Base-by-base conservation (phyloP, 1,140 invertebrate species). In the Panagrolaimus sp. region DNA sequence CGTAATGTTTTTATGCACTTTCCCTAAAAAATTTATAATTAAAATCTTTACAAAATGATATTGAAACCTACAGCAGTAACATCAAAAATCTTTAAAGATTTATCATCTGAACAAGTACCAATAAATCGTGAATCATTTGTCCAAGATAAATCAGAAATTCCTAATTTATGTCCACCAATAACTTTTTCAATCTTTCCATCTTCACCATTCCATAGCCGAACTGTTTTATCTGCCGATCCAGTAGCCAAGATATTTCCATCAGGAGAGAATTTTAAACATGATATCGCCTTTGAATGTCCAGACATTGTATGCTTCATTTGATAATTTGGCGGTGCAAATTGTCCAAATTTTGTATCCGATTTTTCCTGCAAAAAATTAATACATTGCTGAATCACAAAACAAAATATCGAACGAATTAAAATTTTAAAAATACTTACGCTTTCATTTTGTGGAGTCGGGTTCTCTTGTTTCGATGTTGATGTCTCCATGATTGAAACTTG, bases 131-230 rank as follows among this genome's bases (percentile, higher is more conserved):
- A 96, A 83, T 99, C 96, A 70, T 91, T 92, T 4, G 94, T 96
- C 96, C 96, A 99, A 3, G 94, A 92, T 21, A 98, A 92, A 88
- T 99, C 96, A 73, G 93, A 96, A 71, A 99, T 94, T 73, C 96
- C 87, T 84, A 98, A 87, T 85, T 98, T 99, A 84, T 99, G 96
- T 58, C 96, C 96, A 28, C 90, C 89, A 46, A 67, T 96, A 1
- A 93, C 96, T 86, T 97, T 98, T 84, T 99, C 96, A 87, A 96
- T 96, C 85, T 98, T 98, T n/a, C 96, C 96, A 89, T 99, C 96
- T 85, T 93, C 94, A n/a, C n/a, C n/a, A 73, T 93, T 93, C 96
- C 96, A 99, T 73, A 99, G 93, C 87, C 98, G 97, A 63, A 99
- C 95, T 48, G 97, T 87, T 88, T 98, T 98, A 85, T 98, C 96